phyloP scores from a whole-genome alignment of 2,888 invertebrate species.

The Lamellibrachia columna region DNA sequence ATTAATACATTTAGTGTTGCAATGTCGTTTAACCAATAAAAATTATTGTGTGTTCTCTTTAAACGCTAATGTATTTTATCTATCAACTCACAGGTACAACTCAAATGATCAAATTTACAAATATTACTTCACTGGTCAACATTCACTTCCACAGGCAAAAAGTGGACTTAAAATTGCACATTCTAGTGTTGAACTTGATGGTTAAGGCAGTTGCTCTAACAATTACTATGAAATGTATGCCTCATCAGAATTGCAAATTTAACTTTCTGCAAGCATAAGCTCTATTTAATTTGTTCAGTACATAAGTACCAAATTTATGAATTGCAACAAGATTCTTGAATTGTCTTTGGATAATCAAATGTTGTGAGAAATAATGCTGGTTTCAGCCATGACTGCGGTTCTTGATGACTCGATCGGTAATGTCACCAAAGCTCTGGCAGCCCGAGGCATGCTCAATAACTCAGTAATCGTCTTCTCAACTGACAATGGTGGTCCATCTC shows the following conservation, averaged over 20 bases:
- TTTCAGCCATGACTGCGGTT: slow-evolving; percentile 70
- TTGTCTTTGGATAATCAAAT: neutral
- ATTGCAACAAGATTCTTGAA: neutral
- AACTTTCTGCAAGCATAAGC: neutral
- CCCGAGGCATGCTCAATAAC: slow-evolving; percentile 55
- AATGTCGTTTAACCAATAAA: no score
- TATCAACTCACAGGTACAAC: neutral
- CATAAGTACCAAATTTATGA: no score
- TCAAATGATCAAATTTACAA: neutral
- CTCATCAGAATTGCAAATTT: neutral
- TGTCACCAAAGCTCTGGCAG: slow-evolving; percentile 52
- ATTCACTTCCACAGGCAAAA: no score
- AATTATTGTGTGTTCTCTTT: no score
- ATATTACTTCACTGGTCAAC: neutral
- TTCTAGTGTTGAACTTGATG: no score
- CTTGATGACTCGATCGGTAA: slow-evolving; percentile 61
- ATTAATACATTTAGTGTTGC: no score
- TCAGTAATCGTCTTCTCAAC: slow-evolving; percentile 62
- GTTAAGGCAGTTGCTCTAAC: neutral
- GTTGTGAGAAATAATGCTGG: neutral
- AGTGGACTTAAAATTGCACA: no score
- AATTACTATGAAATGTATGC: neutral
- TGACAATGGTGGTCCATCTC: slow-evolving; percentile 72
- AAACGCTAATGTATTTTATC: no score
- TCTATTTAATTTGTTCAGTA: no score